A percentile compares a stretch with the other conserved stretches of the same genome.
Evolutionary conservation across 1,140 invertebrate species (phyloP).

Genomic region (Pinna nobilis): DNA sequence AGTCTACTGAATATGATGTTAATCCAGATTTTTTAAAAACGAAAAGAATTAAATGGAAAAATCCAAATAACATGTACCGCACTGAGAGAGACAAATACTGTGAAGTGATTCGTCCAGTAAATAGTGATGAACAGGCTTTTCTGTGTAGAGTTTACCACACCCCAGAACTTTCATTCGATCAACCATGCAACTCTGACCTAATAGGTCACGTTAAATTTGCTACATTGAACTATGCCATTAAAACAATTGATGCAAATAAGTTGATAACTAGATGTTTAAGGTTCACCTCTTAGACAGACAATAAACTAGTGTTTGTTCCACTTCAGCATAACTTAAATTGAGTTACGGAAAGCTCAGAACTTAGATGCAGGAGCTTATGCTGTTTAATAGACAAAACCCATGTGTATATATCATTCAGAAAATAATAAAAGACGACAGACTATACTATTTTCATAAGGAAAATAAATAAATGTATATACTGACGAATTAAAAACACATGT

Average conservation of each 20-base stretch:
- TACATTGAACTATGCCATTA: background rate
- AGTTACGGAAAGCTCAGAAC: too few relatives aligned
- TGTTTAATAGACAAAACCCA: too few relatives aligned
- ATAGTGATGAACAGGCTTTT: background rate
- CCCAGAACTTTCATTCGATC: background rate
- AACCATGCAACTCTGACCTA: constrained; percentile 35
- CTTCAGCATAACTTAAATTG: too few relatives aligned
- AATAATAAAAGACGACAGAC: too few relatives aligned
- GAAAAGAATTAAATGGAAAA: constrained; percentile 1
- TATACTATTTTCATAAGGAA: too few relatives aligned
- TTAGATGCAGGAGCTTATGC: too few relatives aligned
- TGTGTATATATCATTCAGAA: too few relatives aligned
- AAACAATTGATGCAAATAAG: background rate
- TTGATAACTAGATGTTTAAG: constrained; percentile 12
- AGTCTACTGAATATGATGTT: constrained; percentile 60
- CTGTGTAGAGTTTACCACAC: background rate
- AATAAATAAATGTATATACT: too few relatives aligned
- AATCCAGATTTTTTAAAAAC: constrained; percentile 37
- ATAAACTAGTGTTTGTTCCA: too few relatives aligned
- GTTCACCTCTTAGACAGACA: background rate
- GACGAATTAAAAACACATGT: too few relatives aligned
- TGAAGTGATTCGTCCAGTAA: constrained; percentile 5
- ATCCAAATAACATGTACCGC: constrained; percentile 20
- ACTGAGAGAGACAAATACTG: constrained; percentile 13
- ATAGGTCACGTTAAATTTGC: constrained; percentile 1